Evolutionary conservation across 2,797 vertebrate genomes (phyloP), one percentile per base, ranked within the genome.

Genomic region (Selene dorsalis): DNA sequence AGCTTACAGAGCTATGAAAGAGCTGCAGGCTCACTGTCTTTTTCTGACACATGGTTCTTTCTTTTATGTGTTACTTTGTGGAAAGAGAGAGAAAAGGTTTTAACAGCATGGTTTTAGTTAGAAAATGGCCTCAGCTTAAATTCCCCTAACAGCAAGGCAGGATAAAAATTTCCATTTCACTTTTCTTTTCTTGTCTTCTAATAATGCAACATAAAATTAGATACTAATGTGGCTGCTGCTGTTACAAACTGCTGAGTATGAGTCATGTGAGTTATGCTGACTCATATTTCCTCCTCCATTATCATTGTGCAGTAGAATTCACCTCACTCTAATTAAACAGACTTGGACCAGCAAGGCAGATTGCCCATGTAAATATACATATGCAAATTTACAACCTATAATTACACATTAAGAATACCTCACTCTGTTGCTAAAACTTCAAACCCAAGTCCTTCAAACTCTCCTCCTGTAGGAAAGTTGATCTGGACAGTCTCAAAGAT

Each of bases 401-500:
- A 28, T 0, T 48, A 14, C 6, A 48, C 7, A 4, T 41, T n/a
- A 16, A 16, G 4, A 47, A 53, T 7, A 30, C 13, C 18, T 18
- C 1, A 8, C 32, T 57, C 1, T 6, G 16, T 28, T 65, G 65
- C 52, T 59, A 18, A 61, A 53, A 73, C 4, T 9, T 35, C 6
- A 35, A 35, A 35, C 22, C 50, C 45, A 32, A 2, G 24, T 22
- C 10, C 35, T 22, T 26, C 52, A 68, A 67, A 52, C 1, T 57
- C 6, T 56, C 53, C 43, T 3, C 78, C 45, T 61, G 32, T 35
- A 41, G 35, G 55, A 39, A 68, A 64, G 35, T 62, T 70, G 32
- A 53, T 75, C 24, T 64, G 56, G 73, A 86, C 63, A 79, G 66
- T 65, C 68, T 77, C 61, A 80, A 72, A 80, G 47, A 84, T 72